A percentile compares a stretch with the other conserved stretches of the same genome.
Conservation (phyloP, 2,113 vertebrate species). For the Labrus mixtus region DNA sequence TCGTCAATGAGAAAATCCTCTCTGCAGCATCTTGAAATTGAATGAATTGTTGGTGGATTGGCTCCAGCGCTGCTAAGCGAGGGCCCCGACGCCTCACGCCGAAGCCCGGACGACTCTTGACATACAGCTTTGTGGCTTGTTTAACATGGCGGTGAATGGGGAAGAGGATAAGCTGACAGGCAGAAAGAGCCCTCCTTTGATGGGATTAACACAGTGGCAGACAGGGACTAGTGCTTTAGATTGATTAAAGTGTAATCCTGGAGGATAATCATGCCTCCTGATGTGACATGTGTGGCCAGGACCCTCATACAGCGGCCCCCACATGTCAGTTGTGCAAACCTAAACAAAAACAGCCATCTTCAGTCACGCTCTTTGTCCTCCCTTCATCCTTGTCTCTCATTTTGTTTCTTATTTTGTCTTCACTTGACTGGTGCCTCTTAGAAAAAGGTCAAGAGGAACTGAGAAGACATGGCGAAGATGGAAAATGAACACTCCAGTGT, state of each 20-base stretch:
- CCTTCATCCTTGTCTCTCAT: background rate
- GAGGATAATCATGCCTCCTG: conserved; percentile 75
- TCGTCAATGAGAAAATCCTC: conserved; percentile 39
- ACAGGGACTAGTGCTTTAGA: conserved; percentile 76
- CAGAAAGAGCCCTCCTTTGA: conserved; percentile 74
- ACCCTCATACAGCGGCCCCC: conserved; percentile 12
- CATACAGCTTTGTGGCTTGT: conserved; percentile 63
- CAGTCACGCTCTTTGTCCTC: background rate
- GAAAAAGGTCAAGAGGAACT: conserved; percentile 42
- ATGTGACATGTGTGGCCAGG: conserved; percentile 68
- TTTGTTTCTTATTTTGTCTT: conserved; percentile 6
- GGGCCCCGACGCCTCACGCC: conserved; percentile 7
- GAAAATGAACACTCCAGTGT: conserved; percentile 19
- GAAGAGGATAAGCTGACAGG: conserved; percentile 64
- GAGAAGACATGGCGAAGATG: conserved; percentile 18
- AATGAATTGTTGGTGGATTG: conserved; percentile 36
- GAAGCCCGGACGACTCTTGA: conserved; percentile 63
- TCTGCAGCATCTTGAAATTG: conserved; percentile 36
- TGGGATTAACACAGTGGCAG: conserved; percentile 75
- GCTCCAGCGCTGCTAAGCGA: conserved; percentile 22
- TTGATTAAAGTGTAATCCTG: conserved; percentile 83
- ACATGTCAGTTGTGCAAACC: background rate
- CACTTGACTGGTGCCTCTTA: background rate
- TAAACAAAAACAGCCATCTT: conserved; percentile 32
- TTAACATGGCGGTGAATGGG: conserved; percentile 70